A percentile compares a stretch with the other conserved stretches of the same genome.
Conservation (phyloP, 2,797 vertebrate genomes). For the Periparus ater region DNA sequence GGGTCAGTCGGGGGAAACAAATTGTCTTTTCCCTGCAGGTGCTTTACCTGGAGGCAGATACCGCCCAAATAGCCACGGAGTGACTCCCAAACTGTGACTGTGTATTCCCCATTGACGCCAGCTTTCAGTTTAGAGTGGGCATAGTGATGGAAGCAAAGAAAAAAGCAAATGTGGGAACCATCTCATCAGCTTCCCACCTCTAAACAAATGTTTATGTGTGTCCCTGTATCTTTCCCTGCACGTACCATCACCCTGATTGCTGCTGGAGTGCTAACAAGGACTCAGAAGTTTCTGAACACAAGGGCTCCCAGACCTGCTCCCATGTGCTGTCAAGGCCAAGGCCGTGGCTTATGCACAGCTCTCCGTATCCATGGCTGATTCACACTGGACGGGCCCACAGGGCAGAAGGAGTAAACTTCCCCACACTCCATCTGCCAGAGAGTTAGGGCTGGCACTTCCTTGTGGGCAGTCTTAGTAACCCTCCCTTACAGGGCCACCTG, state of each 20-base stretch:
- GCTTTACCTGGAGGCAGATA: background rate
- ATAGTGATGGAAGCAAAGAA: background rate
- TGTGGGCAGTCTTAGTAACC: background rate
- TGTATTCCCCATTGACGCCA: background rate
- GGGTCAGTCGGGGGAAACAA: rapidly evolving
- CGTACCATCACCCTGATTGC: background rate
- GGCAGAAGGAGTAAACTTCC: background rate
- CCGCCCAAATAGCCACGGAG: rapidly evolving
- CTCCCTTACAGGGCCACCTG: background rate
- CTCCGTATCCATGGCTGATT: rapidly evolving
- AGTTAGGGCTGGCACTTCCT: background rate
- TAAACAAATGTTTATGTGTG: rapidly evolving
- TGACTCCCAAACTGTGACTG: background rate
- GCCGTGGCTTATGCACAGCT: rapidly evolving
- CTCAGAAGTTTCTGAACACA: background rate
- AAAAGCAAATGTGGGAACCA: background rate
- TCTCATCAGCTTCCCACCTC: background rate
- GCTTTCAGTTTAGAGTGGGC: rapidly evolving
- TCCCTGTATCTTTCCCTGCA: background rate
- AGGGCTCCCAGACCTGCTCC: background rate
- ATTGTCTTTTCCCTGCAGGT: background rate
- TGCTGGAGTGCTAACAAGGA: background rate
- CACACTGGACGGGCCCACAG: rapidly evolving
- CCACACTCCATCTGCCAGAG: background rate
- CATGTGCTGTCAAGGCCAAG: background rate